Evolutionary conservation across 2,113 vertebrate genomes (phyloP).

Genomic region (Ceuthmochares aereus): DNA sequence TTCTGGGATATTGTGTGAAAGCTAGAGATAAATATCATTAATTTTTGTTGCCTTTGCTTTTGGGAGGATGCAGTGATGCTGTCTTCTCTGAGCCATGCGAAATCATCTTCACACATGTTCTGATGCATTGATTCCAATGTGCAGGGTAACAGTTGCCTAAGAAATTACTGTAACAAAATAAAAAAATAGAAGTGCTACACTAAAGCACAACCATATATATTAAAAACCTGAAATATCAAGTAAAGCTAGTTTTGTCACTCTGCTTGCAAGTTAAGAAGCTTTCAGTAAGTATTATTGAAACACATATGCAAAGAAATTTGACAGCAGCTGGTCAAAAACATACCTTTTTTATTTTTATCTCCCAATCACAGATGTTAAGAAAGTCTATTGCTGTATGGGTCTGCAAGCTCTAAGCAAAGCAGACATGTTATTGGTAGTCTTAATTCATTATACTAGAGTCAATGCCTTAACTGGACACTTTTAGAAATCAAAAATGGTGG

Average conservation of each 20-base stretch:
- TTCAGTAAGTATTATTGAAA: background rate
- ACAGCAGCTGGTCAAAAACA: background rate
- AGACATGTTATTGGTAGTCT: background rate
- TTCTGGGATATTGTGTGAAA: background rate
- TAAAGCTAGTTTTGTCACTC: background rate
- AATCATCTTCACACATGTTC: background rate
- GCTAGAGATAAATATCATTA: background rate
- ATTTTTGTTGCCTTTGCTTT: background rate
- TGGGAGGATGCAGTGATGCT: fast-evolving
- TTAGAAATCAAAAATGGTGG: background rate
- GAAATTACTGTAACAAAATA: background rate
- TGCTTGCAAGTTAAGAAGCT: background rate
- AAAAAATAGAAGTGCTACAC: background rate
- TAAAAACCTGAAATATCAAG: background rate
- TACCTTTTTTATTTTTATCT: background rate
- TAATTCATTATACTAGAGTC: background rate
- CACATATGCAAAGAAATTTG: background rate
- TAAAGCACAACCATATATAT: background rate
- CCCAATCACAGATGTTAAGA: background rate
- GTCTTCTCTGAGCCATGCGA: background rate
- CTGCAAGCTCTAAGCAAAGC: background rate
- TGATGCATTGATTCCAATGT: background rate
- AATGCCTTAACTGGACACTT: background rate
- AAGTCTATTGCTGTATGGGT: background rate
- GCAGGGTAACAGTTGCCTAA: background rate